phyloP scores from a whole-genome alignment of 2,113 vertebrate genomes.

The Miniopterus natalensis region DNA sequence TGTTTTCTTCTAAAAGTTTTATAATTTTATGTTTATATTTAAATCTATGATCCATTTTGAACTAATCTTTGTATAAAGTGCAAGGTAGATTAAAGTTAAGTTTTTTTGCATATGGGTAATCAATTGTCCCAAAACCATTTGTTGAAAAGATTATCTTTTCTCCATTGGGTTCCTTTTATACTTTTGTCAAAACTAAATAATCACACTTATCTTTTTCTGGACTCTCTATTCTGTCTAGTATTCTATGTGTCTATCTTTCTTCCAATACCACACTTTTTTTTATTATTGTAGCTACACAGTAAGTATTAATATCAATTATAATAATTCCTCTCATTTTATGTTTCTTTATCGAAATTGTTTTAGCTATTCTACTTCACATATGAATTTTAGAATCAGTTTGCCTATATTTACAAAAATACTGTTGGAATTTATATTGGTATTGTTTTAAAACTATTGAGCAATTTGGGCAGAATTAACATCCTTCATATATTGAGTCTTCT shows the following conservation, averaged over 20 bases:
- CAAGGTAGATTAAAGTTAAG: not conserved
- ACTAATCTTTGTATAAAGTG: not conserved
- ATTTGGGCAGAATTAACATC: not conserved
- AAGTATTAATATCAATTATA: not conserved
- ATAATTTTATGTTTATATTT: slow-evolving; percentile 24
- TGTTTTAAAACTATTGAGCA: not conserved
- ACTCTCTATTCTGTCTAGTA: not conserved
- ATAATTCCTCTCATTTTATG: not conserved
- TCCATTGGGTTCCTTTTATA: not conserved
- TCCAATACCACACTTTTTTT: not conserved
- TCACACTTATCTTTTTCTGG: not conserved
- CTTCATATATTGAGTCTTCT: slow-evolving; percentile 4
- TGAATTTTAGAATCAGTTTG: slow-evolving; percentile 14
- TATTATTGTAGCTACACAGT: not conserved
- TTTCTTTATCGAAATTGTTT: not conserved
- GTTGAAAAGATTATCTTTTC: not conserved
- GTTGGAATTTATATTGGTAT: not conserved
- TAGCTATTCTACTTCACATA: not conserved
- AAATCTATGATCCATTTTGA: slow-evolving; percentile 5
- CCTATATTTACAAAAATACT: not conserved
- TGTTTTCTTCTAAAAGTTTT: slow-evolving; percentile 19
- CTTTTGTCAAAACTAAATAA: slow-evolving; percentile 7
- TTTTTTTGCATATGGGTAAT: not conserved
- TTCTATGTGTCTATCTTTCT: not conserved
- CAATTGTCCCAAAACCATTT: slow-evolving; percentile 12